phyloP scores from a whole-genome alignment of 2,888 invertebrate genomes.

The Acleris emargana region DNA sequence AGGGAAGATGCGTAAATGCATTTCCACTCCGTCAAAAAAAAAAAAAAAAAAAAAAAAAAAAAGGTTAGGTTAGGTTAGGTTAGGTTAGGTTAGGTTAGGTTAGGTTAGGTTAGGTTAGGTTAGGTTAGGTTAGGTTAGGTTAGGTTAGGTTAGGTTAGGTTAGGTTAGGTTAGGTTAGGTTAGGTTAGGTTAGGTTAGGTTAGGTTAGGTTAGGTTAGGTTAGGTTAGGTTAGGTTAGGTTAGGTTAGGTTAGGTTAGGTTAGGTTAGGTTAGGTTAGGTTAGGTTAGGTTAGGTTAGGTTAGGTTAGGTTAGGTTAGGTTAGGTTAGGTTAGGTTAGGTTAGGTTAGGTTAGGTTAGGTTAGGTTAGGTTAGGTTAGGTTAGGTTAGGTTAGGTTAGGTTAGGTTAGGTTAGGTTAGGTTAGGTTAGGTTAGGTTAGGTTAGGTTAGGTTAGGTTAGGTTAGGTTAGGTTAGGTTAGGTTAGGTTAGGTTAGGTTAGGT shows the following conservation, averaged over 20 bases:
- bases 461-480: neutral
- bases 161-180: neutral
- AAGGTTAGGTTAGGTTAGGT: slow-evolving; percentile 15
- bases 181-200: slow-evolving; percentile 6
- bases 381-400: slow-evolving; percentile 13
- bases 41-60: neutral
- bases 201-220: slow-evolving; percentile 7
- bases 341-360: slow-evolving; percentile 13
- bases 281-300: slow-evolving; percentile 13
- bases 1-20: too few relatives aligned
- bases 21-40: too few relatives aligned
- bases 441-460: neutral
- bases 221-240: slow-evolving; percentile 18
- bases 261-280: slow-evolving; percentile 13
- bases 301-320: slow-evolving; percentile 13
- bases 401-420: slow-evolving; percentile 13
- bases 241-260: slow-evolving; percentile 13
- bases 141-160: slow-evolving; percentile 8
- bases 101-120: slow-evolving; percentile 9
- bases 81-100: slow-evolving; percentile 12
- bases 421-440: slow-evolving; percentile 6
- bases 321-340: slow-evolving; percentile 13
- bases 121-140: slow-evolving; percentile 8
- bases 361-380: slow-evolving; percentile 13
- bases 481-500: slow-evolving; percentile 13